Evolutionary conservation across 2,113 vertebrate species (phyloP).

Genomic region (Leucopsar rothschildi): DNA sequence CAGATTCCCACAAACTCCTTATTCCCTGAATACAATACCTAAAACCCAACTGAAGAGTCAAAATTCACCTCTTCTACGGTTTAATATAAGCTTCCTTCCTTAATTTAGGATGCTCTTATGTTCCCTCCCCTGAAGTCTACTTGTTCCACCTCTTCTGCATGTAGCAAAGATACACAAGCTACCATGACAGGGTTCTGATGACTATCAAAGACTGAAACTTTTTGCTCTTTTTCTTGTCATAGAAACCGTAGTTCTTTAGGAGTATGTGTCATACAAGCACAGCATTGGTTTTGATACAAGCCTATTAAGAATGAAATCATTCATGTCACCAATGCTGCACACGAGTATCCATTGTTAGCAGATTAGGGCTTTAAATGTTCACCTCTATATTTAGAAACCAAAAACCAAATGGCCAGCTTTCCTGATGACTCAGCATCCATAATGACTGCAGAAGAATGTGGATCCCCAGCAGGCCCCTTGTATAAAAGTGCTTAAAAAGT

Average conservation of each 20-base stretch:
- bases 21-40: background rate
- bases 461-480: background rate
- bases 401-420: slow-evolving; percentile 34
- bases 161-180: background rate
- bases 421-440: slow-evolving; percentile 41
- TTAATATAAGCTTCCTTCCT: background rate
- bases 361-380: slow-evolving; percentile 10
- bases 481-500: background rate
- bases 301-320: background rate
- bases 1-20: background rate
- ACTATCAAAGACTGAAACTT: background rate
- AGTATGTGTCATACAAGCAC: background rate
- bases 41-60: background rate
- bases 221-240: background rate
- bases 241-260: background rate
- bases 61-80: background rate
- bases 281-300: background rate
- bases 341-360: background rate
- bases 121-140: background rate
- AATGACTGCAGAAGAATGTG: slow-evolving; percentile 18
- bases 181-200: background rate
- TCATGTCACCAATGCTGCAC: background rate
- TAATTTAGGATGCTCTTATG: background rate
- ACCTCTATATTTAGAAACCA: slow-evolving; percentile 51
- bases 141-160: background rate